A percentile compares a stretch with the other conserved stretches of the same genome.
Evolutionary conservation across 1,140 invertebrate genomes (phyloP).

Genomic region (Pogonomyrmex barbatus): DNA sequence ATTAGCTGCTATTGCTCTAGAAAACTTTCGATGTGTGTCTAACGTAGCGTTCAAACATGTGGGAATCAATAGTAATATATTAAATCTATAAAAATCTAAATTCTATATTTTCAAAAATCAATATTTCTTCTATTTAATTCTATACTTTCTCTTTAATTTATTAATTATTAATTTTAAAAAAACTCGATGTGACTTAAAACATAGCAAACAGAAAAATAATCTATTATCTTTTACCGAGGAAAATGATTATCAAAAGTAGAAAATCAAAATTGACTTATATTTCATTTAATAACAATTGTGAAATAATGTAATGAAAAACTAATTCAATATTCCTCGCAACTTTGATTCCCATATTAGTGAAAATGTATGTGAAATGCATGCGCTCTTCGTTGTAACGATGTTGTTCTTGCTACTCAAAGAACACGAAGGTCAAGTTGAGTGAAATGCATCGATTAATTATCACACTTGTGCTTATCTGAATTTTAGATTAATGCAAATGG

Average conservation of each 20-base stretch:
- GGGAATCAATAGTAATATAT: constrained; percentile 24
- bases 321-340: background rate
- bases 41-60: constrained; percentile 40
- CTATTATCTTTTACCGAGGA: background rate
- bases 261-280: background rate
- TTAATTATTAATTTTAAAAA: background rate
- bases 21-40: constrained; percentile 50
- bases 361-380: constrained; percentile 51
- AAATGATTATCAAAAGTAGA: background rate
- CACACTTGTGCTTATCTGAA: constrained; percentile 8
- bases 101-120: background rate
- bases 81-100: too few relatives aligned
- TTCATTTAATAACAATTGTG: background rate
- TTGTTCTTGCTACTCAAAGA: constrained; percentile 34
- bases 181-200: background rate
- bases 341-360: constrained; percentile 48
- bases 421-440: constrained; percentile 7
- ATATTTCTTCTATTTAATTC: background rate
- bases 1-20: constrained; percentile 46
- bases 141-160: background rate
- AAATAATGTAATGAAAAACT: background rate
- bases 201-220: background rate
- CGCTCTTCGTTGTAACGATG: constrained; percentile 39
- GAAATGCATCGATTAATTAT: constrained; percentile 41
- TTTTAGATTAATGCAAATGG: constrained; percentile 21